These are phyloP conservation scores for Dreissena polymorpha DNA, from an alignment of 1,140 invertebrate genomes.

Conservation along the genomic window DNA sequence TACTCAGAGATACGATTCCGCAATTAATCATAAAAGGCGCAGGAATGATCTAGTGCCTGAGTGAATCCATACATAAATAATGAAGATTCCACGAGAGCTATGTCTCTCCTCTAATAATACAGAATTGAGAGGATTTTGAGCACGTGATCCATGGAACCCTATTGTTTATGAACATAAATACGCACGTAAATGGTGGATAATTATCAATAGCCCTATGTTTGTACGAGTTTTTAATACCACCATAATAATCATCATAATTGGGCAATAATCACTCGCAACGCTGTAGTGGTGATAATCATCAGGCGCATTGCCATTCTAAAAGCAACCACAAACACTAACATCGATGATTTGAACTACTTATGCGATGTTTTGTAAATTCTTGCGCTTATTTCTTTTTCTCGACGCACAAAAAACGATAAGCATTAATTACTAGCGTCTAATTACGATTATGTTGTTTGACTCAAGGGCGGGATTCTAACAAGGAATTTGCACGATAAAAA, in stretches of 20 bases:
- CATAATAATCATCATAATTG: background rate
- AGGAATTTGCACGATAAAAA: too few species aligned
- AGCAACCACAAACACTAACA: background rate
- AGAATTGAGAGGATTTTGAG: slow-evolving; percentile 7
- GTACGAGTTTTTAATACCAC: background rate
- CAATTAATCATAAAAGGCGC: slow-evolving; percentile 12
- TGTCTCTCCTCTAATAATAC: too few species aligned
- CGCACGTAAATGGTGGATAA: slow-evolving; percentile 11
- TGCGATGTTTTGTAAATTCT: background rate
- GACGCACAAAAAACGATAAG: too few species aligned
- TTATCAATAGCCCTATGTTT: slow-evolving; percentile 9
- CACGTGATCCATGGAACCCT: background rate
- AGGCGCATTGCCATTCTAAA: background rate
- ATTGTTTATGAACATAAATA: slow-evolving; percentile 24
- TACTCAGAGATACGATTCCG: background rate
- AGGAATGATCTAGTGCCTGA: background rate
- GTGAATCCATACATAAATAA: slow-evolving; percentile 1
- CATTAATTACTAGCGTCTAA: too few species aligned
- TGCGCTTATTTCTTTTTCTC: too few species aligned
- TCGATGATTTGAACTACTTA: background rate
- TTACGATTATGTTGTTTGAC: too few species aligned
- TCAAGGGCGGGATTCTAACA: too few species aligned
- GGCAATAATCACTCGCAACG: background rate
- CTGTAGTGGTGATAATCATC: background rate
- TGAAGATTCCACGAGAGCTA: background rate